phyloP scores from a whole-genome alignment of 2,888 invertebrate genomes.

The Lepidocyrtinus sp. region DNA sequence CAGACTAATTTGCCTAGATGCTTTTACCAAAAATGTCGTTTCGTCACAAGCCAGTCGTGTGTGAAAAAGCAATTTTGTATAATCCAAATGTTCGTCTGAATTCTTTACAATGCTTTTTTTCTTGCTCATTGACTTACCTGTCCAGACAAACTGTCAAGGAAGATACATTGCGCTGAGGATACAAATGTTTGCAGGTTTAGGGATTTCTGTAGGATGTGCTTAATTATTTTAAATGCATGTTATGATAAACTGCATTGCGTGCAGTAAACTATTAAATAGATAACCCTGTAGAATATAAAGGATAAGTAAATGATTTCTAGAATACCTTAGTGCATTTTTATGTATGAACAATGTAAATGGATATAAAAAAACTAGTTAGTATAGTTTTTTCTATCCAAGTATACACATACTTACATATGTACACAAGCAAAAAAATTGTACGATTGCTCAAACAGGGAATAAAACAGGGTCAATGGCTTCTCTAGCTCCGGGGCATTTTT shows the following conservation, averaged over 20 bases:
- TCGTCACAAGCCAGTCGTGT: background rate
- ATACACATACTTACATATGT: slow-evolving; percentile 1
- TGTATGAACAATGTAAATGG: background rate
- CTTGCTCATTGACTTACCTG: background rate
- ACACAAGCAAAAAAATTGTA: background rate
- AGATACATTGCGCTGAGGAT: background rate
- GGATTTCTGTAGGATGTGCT: background rate
- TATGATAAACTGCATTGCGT: background rate
- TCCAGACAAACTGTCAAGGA: background rate
- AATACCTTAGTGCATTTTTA: background rate
- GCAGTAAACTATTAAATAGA: background rate
- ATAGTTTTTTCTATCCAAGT: background rate
- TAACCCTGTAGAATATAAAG: background rate
- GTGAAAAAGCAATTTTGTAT: background rate
- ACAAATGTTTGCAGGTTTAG: background rate
- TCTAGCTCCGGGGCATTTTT: slow-evolving; percentile 26
- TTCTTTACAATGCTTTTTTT: background rate
- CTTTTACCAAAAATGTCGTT: background rate
- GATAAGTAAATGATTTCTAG: background rate
- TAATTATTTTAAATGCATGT: background rate
- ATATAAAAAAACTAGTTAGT: background rate
- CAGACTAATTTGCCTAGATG: background rate
- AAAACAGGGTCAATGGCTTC: slow-evolving; percentile 44
- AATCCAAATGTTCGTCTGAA: background rate
- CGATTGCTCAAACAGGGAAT: background rate